These are phyloP conservation scores for Neuroscelio doddi DNA, from an alignment of 2,888 invertebrate species.

Conservation along the genomic window DNA sequence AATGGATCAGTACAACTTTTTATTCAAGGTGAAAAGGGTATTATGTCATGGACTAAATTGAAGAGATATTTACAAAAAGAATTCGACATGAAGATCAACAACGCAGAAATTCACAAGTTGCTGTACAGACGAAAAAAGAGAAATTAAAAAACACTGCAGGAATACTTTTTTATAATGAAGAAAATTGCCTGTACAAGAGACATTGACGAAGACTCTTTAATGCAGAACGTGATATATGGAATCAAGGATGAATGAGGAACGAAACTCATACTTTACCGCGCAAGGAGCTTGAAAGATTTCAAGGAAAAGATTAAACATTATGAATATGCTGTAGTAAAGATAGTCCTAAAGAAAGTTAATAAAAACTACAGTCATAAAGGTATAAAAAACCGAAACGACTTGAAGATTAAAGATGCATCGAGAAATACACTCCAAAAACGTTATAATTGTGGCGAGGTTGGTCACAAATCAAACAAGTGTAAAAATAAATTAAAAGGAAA, in stretches of 20 bases:
- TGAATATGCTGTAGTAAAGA: neutral
- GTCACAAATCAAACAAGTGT: conserved; percentile 20
- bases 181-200: conserved; percentile 17
- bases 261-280: conserved; percentile 26
- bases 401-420: neutral
- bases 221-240: conserved; percentile 31
- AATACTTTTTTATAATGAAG: conserved; percentile 31
- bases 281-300: conserved; percentile 12
- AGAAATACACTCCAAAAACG: neutral
- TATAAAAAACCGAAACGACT: neutral
- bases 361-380: neutral
- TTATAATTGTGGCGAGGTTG: conserved; percentile 27
- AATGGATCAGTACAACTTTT: too few relatives aligned
- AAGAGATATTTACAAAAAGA: neutral
- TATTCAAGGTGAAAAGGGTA: too few relatives aligned
- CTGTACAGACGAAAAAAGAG: conserved; percentile 7
- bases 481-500: conserved; percentile 18
- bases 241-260: neutral
- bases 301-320: conserved; percentile 20
- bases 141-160: conserved; percentile 3
- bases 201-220: conserved; percentile 22
- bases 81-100: neutral
- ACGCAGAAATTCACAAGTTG: neutral
- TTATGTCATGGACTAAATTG: conserved; percentile 6
- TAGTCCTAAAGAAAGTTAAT: neutral